Percentiles rank a stretch among this genome's conserved stretches.
Conservation (phyloP, 2,113 vertebrate species). For the Mirounga angustirostris region DNA sequence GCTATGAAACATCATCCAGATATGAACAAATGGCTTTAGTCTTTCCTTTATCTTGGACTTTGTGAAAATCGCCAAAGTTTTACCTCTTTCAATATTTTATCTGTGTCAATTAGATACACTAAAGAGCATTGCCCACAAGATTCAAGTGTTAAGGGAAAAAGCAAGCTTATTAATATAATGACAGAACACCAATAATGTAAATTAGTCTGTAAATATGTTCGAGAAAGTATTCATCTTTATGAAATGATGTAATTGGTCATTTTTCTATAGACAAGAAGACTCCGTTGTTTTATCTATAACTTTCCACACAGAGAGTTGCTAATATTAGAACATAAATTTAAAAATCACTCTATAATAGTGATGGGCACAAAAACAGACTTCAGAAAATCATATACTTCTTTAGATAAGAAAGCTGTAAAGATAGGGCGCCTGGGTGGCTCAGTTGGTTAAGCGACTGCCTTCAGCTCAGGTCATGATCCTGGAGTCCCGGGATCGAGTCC, state of each 20-base stretch:
- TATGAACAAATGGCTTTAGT: not conserved
- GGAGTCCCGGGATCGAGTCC: no score
- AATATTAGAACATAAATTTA: slow-evolving; percentile 46
- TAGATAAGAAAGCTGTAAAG: not conserved
- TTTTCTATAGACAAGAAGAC: slow-evolving; percentile 32
- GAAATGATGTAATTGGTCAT: not conserved
- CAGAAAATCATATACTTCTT: slow-evolving; percentile 48
- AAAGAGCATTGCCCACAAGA: not conserved
- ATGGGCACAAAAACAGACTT: slow-evolving; percentile 2
- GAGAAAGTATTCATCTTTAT: slow-evolving; percentile 40
- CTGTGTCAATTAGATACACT: not conserved
- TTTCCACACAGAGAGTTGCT: slow-evolving; percentile 5
- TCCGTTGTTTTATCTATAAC: slow-evolving; percentile 42
- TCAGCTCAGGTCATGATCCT: no score
- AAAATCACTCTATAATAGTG: slow-evolving; percentile 2
- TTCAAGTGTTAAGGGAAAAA: not conserved
- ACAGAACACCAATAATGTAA: not conserved
- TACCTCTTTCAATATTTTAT: not conserved
- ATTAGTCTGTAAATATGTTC: slow-evolving; percentile 8
- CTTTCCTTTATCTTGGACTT: not conserved
- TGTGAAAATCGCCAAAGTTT: slow-evolving; percentile 19
- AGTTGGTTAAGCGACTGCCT: no score
- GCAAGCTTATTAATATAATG: slow-evolving; percentile 15
- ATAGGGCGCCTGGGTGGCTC: no score
- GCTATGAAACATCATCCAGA: not conserved